Conservation (phyloP, 2,888 invertebrate genomes). For the Rotaria macrura region DNA sequence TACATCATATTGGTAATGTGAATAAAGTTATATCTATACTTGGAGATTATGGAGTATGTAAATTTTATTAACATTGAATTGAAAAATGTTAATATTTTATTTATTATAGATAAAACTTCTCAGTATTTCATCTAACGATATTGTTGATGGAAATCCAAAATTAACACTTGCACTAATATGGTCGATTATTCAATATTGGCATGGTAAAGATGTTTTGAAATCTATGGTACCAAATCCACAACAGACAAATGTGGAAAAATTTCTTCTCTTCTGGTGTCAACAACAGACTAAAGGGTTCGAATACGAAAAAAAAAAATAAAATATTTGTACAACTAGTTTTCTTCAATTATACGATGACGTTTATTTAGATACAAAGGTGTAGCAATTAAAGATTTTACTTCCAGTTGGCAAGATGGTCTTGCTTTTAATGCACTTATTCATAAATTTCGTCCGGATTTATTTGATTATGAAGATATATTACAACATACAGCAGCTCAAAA, state of each 20-base stretch:
- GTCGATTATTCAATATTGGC: conserved; percentile 78
- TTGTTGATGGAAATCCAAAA: conserved; percentile 79
- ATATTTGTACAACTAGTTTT: too few species aligned
- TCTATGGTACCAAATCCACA: conserved; percentile 65
- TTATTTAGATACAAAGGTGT: conserved; percentile 55
- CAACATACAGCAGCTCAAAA: conserved; percentile 56
- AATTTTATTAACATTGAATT: neutral
- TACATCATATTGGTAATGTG: conserved; percentile 78
- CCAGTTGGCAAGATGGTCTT: conserved; percentile 76
- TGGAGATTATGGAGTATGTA: conserved; percentile 55
- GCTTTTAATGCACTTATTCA: conserved; percentile 76
- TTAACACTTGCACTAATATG: conserved; percentile 74
- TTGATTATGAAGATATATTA: conserved; percentile 58
- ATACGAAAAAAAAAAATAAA: neutral
- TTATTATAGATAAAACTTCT: conserved; percentile 62
- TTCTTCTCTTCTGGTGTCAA: conserved; percentile 72
- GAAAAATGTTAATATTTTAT: neutral
- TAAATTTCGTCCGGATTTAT: conserved; percentile 58
- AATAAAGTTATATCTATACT: conserved; percentile 71
- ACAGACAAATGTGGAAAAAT: conserved; percentile 71
- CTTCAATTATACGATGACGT: too few species aligned
- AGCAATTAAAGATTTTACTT: conserved; percentile 71
- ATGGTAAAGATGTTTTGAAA: conserved; percentile 55
- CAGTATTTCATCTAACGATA: conserved; percentile 78
- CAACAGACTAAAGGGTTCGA: conserved; percentile 58